Base-by-base conservation (phyloP, 2,888 invertebrate genomes). In the Sturmia bella region DNA sequence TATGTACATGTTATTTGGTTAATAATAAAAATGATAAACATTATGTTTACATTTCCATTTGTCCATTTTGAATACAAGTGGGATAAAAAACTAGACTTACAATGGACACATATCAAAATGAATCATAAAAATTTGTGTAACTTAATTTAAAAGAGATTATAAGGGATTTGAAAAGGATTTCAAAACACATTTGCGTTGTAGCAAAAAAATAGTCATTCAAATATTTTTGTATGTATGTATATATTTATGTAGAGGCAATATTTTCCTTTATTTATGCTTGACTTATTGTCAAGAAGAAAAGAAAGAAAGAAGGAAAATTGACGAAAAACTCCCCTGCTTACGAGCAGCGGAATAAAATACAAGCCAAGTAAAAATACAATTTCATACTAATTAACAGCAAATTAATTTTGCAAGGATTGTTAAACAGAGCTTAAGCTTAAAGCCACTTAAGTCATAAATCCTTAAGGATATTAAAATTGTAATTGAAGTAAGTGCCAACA, bases 311-410 rank as follows among this genome's bases (percentile, higher is more conserved):
- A 27, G 6, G 27, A 27, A 27, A 3, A 27, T 27, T 27, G 3
- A 3, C 27, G 7, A 32, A 32, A 3, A 32, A 3, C 32, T 7
- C 32, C 32, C 32, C 32, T 9, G 1, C 32, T 7, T 9, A 32
- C 7, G n/a, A 32, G n/a, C 4, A 50, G 50, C 4, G 32, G 7
- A 11, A 9, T 15, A 11, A n/a, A 32, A 56, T 15, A 48, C 15
- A 32, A 17, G 3, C 15, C 27, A 61, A 17, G 6, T 3, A 45
- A 45, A 45, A 48, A 45, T 50, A 39, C 56, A 63, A 66, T 64
- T 78, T 82, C 43, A 41, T 75, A 66, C 69, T 77, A 82, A 82
- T 82, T 82, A 82, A 78, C 64, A 82, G 57, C 54, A 75, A 82
- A 82, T 78, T 82, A 74, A 78, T 78, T 82, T 78, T 70, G 43